Evolutionary conservation across 2,888 invertebrate species (phyloP), one percentile per base, ranked within the genome.

Genomic region (Macrophya alboannulata): DNA sequence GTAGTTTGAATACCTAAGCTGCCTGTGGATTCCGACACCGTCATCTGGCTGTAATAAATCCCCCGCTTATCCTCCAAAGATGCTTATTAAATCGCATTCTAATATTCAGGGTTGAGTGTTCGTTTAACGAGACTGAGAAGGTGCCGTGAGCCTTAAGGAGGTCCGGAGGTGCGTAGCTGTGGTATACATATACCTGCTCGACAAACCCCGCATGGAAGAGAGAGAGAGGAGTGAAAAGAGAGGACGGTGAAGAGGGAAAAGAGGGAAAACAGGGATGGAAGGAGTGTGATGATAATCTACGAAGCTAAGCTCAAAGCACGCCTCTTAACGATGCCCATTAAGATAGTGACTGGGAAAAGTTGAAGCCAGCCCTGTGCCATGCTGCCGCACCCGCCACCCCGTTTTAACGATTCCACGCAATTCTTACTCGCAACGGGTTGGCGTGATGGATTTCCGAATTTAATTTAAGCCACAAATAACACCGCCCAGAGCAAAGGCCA

Each of bases 241-340:
- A 37, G 37, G 17, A 17, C 8, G 65, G 17, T 6, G 37, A 17
- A 31, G 31, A 17, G 37, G 37, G 15, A 62, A 55, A 21, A 10
- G 37, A 37, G 37, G 37, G 12, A 37, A 62, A 62, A 62, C 25
- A 62, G 62, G 8, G 68, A 12, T 68, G 37, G 81, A 43, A n/a
- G 62, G 21, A 21, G 81, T 51, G 72, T 74, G 81, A 81, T 81
- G 81, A 81, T 81, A 81, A 81, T 81, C 81, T 81, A 59, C 43
- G 81, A 81, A 59, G 62, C 40, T 59, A 81, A 81, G 81, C 81
- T 81, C 81, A 62, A 62, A 81, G 81, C 81, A 81, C 62, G 81
- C 81, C 81, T 74, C 72, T 81, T 81, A 81, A 81, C 81, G 81
- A 81, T 81, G 62, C 81, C 81, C 81, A 81, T 81, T 81, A 81